Evolutionary conservation across 2,888 invertebrate genomes (phyloP), one percentile per base, ranked within the genome.

Genomic region (Microctonus aethiopoides): DNA sequence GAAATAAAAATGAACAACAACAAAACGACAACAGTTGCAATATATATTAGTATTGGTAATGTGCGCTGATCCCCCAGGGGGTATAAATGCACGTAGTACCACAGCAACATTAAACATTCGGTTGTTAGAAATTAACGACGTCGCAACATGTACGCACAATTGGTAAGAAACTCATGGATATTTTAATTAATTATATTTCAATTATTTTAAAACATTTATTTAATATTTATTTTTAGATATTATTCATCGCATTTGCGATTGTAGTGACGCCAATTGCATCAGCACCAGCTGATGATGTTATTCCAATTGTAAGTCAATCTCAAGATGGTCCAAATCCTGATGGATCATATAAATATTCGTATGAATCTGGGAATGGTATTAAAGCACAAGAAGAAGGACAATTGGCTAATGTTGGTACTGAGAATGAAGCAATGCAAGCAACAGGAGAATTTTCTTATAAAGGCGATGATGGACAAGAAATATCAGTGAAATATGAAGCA

Each of bases 281-380:
- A 9, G 78, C 76, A 2, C 75, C 79, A 20, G 80, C 80, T 16
- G 77, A 75, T 2, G 80, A 78, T n/a, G 81, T 80, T 20, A 79
- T 85, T 20, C 83, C 85, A 5, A 85, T 85, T 46, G 76, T 85
- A 4, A 79, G 78, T 39, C 83, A 83, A 66, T 80, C 75, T 16
- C 81, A 81, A 59, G 82, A 84, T 11, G 84, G 84, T 2, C 84
- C 84, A 0, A 84, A 85, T 46, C 85, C 85, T 4, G 84, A 84
- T 68, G 85, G 85, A 2, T 83, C 84, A 1, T 85, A 84, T 79
- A 79, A 81, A 29, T 85, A 77, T 82, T 84, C 79, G 29, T 89
- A 85, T 78, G 87, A 88, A 74, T 80, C 87, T 11, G 87, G 86
- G 0, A 88, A 88, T 72, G 88, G 88, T 7, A 88, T 88, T 72